Conservation (phyloP, 2,888 invertebrate species). For the Drosophila peninsularis region DNA sequence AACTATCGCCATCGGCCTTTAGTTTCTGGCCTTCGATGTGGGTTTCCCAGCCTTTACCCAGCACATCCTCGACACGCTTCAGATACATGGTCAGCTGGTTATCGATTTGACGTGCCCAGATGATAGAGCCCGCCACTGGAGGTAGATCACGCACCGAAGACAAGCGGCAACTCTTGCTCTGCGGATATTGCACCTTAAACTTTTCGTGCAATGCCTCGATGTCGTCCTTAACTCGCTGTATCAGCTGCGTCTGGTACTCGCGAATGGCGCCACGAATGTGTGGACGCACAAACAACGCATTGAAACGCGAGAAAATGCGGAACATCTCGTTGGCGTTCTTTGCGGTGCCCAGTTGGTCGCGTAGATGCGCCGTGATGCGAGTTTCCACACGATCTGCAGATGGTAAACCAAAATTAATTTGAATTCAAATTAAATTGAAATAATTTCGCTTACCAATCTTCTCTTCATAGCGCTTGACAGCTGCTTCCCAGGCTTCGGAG, state of each 20-base stretch:
- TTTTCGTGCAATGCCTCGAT: slow-evolving; percentile 99
- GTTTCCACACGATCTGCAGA: slow-evolving; percentile 95
- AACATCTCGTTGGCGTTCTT: slow-evolving; percentile 99
- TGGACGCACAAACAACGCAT: slow-evolving; percentile 98
- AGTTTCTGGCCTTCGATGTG: slow-evolving; percentile 99
- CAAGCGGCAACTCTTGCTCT: slow-evolving; percentile 96
- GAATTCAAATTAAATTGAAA: not conserved
- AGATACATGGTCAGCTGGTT: slow-evolving; percentile 98
- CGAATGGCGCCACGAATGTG: slow-evolving; percentile 99
- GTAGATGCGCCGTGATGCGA: slow-evolving; percentile 97
- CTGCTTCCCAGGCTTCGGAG: slow-evolving; percentile 98
- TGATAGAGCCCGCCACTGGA: slow-evolving; percentile 98
- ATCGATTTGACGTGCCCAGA: slow-evolving; percentile 99
- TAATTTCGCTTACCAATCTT: slow-evolving; percentile 89
- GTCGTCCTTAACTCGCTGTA: slow-evolving; percentile 99
- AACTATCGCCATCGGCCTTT: slow-evolving; percentile 99
- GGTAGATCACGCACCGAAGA: slow-evolving; percentile 97
- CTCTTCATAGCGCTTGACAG: slow-evolving; percentile 98
- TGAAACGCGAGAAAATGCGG: slow-evolving; percentile 98
- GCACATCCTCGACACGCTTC: slow-evolving; percentile 98
- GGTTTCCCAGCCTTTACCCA: slow-evolving; percentile 99
- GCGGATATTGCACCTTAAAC: slow-evolving; percentile 98
- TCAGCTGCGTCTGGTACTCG: slow-evolving; percentile 99
- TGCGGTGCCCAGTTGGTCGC: slow-evolving; percentile 98
- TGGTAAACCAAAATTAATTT: not conserved